A percentile compares a stretch with the other conserved stretches of the same genome.
phyloP scores from a whole-genome alignment of 92 coral and sea anemone genomes.

The Epizoanthus stellaris region DNA sequence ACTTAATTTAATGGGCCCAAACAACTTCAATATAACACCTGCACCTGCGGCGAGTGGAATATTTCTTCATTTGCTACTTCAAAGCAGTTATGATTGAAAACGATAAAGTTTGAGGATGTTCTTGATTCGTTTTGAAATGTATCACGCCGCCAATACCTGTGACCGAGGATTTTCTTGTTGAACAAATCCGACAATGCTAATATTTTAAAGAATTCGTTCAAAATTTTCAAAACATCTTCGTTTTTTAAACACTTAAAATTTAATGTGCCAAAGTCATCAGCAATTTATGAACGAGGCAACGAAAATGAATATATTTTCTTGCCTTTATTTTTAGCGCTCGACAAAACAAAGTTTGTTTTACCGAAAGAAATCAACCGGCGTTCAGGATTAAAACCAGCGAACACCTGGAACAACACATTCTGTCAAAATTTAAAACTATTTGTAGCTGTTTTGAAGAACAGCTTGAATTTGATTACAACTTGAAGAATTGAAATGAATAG shows the following conservation, averaged over 20 bases:
- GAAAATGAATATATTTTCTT: background rate
- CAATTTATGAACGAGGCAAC: background rate
- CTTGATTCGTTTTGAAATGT: background rate
- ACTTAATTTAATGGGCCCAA: background rate
- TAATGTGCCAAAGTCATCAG: background rate
- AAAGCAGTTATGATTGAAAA: too few relatives aligned
- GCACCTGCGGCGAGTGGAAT: background rate
- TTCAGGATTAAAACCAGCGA: background rate
- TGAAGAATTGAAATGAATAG: too few relatives aligned
- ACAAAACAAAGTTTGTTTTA: background rate
- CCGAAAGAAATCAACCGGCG: background rate
- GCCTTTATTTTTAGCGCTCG: background rate
- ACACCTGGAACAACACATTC: background rate
- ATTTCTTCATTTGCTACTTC: background rate
- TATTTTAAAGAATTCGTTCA: background rate
- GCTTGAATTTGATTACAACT: background rate
- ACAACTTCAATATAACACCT: background rate
- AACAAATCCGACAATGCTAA: background rate
- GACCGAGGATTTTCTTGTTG: background rate
- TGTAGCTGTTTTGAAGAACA: background rate
- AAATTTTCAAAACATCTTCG: background rate
- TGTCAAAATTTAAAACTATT: background rate
- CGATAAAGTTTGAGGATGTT: background rate
- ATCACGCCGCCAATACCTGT: background rate
- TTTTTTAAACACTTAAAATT: constrained; percentile 4